A percentile compares a stretch with the other conserved stretches of the same genome.
These are phyloP conservation scores for Sapajus apella DNA, from an alignment of 2,113 vertebrate species.

Conservation along the genomic window DNA sequence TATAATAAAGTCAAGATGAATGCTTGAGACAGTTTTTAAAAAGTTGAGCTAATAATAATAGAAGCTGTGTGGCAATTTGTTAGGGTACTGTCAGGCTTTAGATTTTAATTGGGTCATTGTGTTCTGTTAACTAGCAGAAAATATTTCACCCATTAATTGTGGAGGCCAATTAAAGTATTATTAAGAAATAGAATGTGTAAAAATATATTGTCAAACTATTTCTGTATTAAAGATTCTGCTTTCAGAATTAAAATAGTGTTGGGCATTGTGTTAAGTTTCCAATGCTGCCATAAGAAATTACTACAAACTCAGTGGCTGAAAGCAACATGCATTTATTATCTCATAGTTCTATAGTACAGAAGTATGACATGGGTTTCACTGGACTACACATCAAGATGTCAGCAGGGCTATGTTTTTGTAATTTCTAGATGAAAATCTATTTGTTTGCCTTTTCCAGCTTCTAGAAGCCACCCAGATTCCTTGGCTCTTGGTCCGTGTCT, in stretches of 20 bases:
- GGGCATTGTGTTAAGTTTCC: constrained; percentile 16
- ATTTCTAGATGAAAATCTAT: background rate
- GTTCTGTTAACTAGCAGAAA: constrained; percentile 49
- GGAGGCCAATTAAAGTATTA: constrained; percentile 56
- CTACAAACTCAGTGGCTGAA: background rate
- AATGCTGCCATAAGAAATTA: background rate
- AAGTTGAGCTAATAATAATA: background rate
- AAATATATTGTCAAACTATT: constrained; percentile 49
- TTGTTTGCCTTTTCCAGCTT: background rate
- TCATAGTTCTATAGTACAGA: background rate
- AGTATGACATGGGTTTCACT: background rate
- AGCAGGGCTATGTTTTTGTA: background rate
- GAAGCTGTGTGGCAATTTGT: background rate
- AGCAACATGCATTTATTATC: background rate
- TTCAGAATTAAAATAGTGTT: background rate
- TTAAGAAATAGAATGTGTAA: constrained; percentile 5
- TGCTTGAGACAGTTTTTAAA: background rate
- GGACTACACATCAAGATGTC: background rate
- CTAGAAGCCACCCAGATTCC: background rate
- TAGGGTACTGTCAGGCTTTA: constrained; percentile 14
- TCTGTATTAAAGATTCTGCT: constrained; percentile 9
- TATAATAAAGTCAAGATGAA: background rate
- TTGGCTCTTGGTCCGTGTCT: background rate
- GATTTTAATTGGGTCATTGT: constrained; percentile 64
- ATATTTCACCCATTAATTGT: constrained; percentile 45